phyloP scores from a whole-genome alignment of 2,888 invertebrate genomes.

The Clistopyga incitator region DNA sequence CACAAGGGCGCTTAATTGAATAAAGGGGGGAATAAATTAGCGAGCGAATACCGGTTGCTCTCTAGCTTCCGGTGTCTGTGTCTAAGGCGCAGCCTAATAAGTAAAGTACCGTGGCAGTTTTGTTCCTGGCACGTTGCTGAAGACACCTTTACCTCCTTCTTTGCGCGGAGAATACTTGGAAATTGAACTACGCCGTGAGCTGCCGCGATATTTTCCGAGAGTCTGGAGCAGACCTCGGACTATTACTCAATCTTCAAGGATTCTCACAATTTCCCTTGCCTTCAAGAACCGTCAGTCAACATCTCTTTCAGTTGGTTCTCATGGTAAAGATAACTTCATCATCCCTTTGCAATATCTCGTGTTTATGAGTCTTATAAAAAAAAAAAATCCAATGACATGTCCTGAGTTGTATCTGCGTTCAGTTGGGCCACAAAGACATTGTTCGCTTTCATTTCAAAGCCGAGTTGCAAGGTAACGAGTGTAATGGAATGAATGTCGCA shows the following conservation, averaged over 20 bases:
- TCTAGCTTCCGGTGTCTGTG: constrained; percentile 21
- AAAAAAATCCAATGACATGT: background rate
- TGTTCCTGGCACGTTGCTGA: constrained; percentile 15
- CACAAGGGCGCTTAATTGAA: constrained; percentile 55
- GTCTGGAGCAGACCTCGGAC: background rate
- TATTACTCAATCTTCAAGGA: background rate
- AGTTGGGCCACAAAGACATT: no score
- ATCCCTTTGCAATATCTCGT: background rate
- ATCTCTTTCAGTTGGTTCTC: background rate
- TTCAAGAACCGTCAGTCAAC: constrained; percentile 5
- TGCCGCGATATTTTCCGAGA: constrained; percentile 19
- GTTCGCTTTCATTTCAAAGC: no score
- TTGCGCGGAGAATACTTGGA: background rate
- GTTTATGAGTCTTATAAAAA: background rate
- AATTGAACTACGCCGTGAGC: constrained; percentile 10
- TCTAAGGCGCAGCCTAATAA: constrained; percentile 49
- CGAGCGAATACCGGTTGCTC: constrained; percentile 15
- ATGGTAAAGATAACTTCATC: constrained; percentile 6
- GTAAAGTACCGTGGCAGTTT: constrained; percentile 38
- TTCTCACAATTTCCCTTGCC: background rate
- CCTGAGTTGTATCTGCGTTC: no score
- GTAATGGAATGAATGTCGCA: no score
- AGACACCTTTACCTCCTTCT: background rate
- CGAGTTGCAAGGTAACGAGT: no score
- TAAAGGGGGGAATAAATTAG: constrained; percentile 55